Base-by-base conservation (phyloP, 2,888 invertebrate genomes). In the Tinea pellionella region DNA sequence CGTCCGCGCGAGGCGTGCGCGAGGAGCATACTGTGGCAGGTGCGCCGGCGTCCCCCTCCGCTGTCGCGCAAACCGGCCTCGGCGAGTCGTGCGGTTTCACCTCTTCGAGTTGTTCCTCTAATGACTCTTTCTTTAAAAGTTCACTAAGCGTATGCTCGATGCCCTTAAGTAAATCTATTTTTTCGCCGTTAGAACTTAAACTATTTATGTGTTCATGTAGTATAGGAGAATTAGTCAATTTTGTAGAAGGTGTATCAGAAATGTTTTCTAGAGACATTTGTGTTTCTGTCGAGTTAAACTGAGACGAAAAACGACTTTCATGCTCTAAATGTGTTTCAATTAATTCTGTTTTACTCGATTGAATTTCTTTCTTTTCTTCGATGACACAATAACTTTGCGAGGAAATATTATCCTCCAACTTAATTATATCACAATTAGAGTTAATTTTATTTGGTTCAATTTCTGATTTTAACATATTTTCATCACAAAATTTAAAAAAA, bases 1-100 rank as follows among this genome's bases (percentile, higher is more conserved):
- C 89, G 82, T 88, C 88, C 80, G 82, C 81, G 71, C 84, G 79
- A 72, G 82, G 82, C 85, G 86, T 77, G 78, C 86, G 85, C 88
- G 86, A 80, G 78, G 86, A 80, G 83, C 83, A 78, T 78, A 86
- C 85, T 88, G 86, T 73, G 72, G 79, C 72, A 77, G 78, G 84
- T 79, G 82, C 83, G 79, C 88, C 82, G 71, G 81, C 84, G 81
- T 80, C 77, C 81, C 84, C 75, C 83, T 77, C 84, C 24, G 72
- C 71, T 72, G 71, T 77, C 65, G 67, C 69, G 74, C 78, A 74
- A 80, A 79, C 84, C 82, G 82, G 82, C 80, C 77, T 74, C 72
- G 69, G 72, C 61, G 61, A 8, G 68, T 69, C 72, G 73, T 78
- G 76, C 72, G 77, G 80, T 86, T 85, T 86, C 84, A 78, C 85